A percentile compares a stretch with the other conserved stretches of the same genome.
These are phyloP conservation scores for Lingula anatina DNA, from an alignment of 2,888 invertebrate species.

Conservation along the genomic window DNA sequence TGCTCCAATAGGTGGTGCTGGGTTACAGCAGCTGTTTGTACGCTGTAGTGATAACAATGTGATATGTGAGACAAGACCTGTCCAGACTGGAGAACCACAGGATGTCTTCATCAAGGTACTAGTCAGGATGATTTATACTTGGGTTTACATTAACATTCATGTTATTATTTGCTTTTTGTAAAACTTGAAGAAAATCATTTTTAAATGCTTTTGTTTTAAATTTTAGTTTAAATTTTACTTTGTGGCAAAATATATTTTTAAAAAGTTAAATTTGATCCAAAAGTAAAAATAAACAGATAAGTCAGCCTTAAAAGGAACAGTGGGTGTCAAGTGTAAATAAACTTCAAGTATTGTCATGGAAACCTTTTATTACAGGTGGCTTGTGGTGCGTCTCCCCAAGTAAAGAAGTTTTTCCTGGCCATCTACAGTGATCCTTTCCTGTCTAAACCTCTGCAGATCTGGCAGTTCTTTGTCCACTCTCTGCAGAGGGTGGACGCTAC, in stretches of 20 bases:
- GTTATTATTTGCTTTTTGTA: too few species aligned
- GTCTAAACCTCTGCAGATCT: conserved; percentile 47
- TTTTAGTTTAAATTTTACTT: too few species aligned
- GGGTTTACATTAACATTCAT: too few species aligned
- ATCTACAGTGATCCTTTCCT: conserved; percentile 51
- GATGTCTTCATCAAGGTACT: conserved; percentile 53
- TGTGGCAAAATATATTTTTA: too few species aligned
- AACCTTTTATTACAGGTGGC: conserved; percentile 50
- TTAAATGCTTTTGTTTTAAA: too few species aligned
- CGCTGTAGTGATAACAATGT: conserved; percentile 53
- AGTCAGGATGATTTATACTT: too few species aligned
- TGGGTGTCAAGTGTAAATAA: too few species aligned
- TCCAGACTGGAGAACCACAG: conserved; percentile 46
- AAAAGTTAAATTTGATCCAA: too few species aligned
- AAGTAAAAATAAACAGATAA: too few species aligned
- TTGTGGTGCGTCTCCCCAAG: conserved; percentile 49
- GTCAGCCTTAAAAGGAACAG: too few species aligned
- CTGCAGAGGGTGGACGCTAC: conserved; percentile 51
- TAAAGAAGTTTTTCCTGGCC: conserved; percentile 51
- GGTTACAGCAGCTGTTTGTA: conserved; percentile 35
- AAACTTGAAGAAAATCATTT: too few species aligned
- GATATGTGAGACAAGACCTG: conserved; percentile 45
- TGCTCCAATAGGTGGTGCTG: conserved; percentile 32
- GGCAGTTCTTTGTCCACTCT: conserved; percentile 51
- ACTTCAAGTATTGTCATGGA: too few species aligned